Evolutionary conservation across 2,797 vertebrate species (phyloP).

Genomic region (Eidolon dupreanum): DNA sequence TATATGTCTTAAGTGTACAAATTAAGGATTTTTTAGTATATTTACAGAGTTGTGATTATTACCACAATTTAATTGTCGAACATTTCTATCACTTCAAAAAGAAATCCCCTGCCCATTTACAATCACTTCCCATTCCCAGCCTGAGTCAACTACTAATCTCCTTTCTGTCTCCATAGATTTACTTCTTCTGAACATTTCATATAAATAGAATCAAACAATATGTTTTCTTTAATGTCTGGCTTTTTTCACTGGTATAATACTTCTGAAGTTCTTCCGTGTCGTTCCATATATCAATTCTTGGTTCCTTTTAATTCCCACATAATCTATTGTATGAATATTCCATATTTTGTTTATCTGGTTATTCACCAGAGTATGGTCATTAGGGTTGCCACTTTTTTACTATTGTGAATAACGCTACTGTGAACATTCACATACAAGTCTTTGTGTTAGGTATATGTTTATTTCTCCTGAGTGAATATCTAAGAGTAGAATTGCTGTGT

Average conservation of each 20-base stretch:
- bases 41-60: constrained; percentile 31
- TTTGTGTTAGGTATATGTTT: background rate
- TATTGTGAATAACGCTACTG: background rate
- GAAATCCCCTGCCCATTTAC: background rate
- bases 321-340: background rate
- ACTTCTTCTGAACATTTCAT: background rate
- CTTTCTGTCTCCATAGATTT: constrained; percentile 32
- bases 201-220: background rate
- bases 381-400: constrained; percentile 6
- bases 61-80: background rate
- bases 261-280: background rate
- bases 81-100: background rate
- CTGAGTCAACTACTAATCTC: background rate
- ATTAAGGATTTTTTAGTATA: background rate
- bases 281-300: background rate
- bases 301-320: constrained; percentile 7
- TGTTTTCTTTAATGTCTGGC: background rate
- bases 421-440: background rate
- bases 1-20: background rate
- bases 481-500: background rate
- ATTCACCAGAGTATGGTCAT: background rate
- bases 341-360: background rate
- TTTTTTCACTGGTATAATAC: background rate
- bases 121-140: background rate
- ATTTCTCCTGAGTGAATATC: constrained; percentile 12